These are phyloP conservation scores for Brassicogethes aeneus DNA, from an alignment of 2,888 invertebrate species.

Conservation along the genomic window DNA sequence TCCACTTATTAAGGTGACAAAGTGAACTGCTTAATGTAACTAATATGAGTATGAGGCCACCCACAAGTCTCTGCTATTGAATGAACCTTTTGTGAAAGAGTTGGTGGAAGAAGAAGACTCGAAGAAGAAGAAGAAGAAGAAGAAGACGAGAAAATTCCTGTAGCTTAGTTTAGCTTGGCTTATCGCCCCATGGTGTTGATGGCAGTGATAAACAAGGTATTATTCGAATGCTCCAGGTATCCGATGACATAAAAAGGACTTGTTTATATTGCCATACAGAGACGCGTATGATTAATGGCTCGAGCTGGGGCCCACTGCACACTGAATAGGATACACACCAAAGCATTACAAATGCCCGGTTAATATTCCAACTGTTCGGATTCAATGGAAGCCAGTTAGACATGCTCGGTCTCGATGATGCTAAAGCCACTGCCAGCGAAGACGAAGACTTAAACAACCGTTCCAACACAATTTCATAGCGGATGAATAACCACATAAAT, in stretches of 20 bases:
- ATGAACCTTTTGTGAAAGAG: too few species aligned
- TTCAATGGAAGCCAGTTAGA: conserved; percentile 19
- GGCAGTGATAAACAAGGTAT: conserved; percentile 43
- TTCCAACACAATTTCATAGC: neutral
- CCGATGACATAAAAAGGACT: conserved; percentile 46
- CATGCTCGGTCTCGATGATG: conserved; percentile 25
- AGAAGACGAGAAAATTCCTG: conserved; percentile 24
- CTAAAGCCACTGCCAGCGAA: too few species aligned
- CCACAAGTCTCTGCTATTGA: conserved; percentile 28
- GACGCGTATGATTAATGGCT: conserved; percentile 40
- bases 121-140: too few species aligned
- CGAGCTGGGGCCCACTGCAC: conserved; percentile 29
- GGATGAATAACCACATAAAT: neutral
- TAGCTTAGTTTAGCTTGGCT: conserved; percentile 28
- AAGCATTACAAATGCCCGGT: conserved; percentile 31
- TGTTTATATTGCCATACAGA: conserved; percentile 43
- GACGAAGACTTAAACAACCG: too few species aligned
- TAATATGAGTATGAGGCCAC: conserved; percentile 24
- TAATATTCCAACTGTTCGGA: conserved; percentile 19
- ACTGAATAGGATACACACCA: conserved; percentile 30
- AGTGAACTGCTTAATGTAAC: too few species aligned
- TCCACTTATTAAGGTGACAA: too few species aligned
- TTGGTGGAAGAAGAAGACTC: too few species aligned
- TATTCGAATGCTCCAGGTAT: conserved; percentile 42
- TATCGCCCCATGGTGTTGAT: conserved; percentile 41